Percentiles rank a stretch among this genome's conserved stretches.
phyloP scores from a whole-genome alignment of 2,113 vertebrate genomes.

The Ageneiosus marmoratus region DNA sequence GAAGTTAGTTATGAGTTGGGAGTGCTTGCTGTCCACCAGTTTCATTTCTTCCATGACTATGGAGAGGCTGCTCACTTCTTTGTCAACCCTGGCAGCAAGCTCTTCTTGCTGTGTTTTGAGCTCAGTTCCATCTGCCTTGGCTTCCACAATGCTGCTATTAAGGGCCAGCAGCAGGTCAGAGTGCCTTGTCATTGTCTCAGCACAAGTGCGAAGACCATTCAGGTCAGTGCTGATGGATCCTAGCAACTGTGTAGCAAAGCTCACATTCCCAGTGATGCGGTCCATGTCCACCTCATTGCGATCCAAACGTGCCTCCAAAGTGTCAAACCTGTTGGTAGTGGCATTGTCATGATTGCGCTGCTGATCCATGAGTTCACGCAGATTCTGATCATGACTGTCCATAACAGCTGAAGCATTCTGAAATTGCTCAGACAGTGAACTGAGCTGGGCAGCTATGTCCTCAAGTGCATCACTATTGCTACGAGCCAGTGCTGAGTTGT shows the following conservation, averaged over 20 bases:
- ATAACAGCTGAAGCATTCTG: conserved; percentile 84
- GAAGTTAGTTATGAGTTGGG: conserved; percentile 96
- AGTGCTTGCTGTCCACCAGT: conserved; percentile 92
- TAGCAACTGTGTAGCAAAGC: conserved; percentile 87
- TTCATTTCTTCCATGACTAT: conserved; percentile 99
- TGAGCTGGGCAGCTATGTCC: conserved; percentile 87
- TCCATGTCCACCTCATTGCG: conserved; percentile 84
- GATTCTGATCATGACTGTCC: conserved; percentile 84
- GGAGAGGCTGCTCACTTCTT: conserved; percentile 87
- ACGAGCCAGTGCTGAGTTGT: conserved; percentile 86
- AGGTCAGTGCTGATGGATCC: conserved; percentile 85
- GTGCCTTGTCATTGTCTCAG: conserved; percentile 85
- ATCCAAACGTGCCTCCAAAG: conserved; percentile 84
- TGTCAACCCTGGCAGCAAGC: conserved; percentile 85
- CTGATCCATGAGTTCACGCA: conserved; percentile 88
- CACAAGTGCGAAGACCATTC: conserved; percentile 88
- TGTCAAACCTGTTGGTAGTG: conserved; percentile 83
- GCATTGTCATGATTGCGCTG: conserved; percentile 87
- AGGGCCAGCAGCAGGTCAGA: conserved; percentile 84
- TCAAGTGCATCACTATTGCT: conserved; percentile 90
- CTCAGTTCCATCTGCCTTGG: conserved; percentile 78
- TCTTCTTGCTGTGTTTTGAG: conserved; percentile 86
- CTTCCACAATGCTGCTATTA: conserved; percentile 83
- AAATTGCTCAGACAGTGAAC: conserved; percentile 82
- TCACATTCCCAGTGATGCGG: conserved; percentile 89